Evolutionary conservation across 1,140 invertebrate genomes (phyloP), one percentile per base, ranked within the genome.

Genomic region (Drosophila teissieri): DNA sequence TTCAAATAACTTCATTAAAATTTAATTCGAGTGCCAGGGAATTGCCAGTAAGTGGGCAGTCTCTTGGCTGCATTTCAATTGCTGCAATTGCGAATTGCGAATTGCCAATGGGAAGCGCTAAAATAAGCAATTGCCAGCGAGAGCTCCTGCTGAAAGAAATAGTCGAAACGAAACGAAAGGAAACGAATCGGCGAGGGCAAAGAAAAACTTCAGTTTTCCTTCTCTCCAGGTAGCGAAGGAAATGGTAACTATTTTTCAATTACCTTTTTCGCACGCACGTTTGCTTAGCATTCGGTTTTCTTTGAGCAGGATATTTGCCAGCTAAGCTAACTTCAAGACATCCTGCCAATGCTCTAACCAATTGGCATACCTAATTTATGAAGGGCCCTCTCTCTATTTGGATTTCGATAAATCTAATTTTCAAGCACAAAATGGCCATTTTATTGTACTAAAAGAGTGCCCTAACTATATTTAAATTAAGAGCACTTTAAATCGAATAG

Each of bases 211-310:
- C 15, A 56, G 64, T 57, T 70, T 63, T 70, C 24, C 39, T 69
- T 54, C 64, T 69, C 46, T 19, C 34, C 44, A 39, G 64, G 34
- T 69, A 31, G 54, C 51, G 73, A 48, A 62, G 76, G 76, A 80
- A 89, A 89, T 62, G 84, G 76, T 80, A 88, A 88, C 84, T 88
- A 89, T 88, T 88, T 88, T 88, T 88, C 84, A 88, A 88, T 88
- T 88, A 88, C 84, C 84, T 84, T 84, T 83, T 80, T 88, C 64
- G 80, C 84, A 88, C 84, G 84, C 84, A 88, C 84, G 84, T 89
- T 84, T 89, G 84, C 84, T 77, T 88, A 88, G 79, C 79, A 88
- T 82, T 86, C 74, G 78, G 39, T 12, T 70, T 65, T 65, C 65
- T 88, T 81, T 85, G 82, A 74, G 57, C 48, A 45, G 63, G 49